Conservation (phyloP, 1,140 invertebrate genomes). For the Atta cephalotes region DNA sequence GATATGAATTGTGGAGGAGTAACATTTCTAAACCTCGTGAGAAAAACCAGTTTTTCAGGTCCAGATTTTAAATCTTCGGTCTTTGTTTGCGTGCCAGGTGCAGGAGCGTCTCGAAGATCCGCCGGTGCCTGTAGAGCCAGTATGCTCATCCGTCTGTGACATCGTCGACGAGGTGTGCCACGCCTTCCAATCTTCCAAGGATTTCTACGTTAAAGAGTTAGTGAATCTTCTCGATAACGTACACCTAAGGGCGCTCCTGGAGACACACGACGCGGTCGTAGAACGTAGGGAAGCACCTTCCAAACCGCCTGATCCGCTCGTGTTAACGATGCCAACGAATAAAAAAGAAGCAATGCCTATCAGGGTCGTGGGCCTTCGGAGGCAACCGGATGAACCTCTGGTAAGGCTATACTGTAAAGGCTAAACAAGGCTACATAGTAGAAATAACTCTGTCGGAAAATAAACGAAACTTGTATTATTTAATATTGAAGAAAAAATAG, state of each 20-base stretch:
- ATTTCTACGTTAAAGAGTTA: slow-evolving; percentile 79
- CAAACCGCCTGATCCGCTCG: slow-evolving; percentile 46
- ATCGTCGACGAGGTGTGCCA: slow-evolving; percentile 80
- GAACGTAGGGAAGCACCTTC: slow-evolving; percentile 79
- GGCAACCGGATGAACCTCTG: slow-evolving; percentile 95
- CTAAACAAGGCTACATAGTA: not conserved
- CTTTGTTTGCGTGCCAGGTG: slow-evolving; percentile 74
- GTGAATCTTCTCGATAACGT: slow-evolving; percentile 79
- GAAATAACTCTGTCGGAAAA: not conserved
- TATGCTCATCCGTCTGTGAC: slow-evolving; percentile 81
- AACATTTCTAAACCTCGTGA: not conserved
- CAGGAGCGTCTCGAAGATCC: slow-evolving; percentile 83
- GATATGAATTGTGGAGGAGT: not conserved
- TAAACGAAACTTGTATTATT: not conserved
- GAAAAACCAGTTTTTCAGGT: slow-evolving; percentile 59
- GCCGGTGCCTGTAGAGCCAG: slow-evolving; percentile 80
- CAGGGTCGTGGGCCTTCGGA: slow-evolving; percentile 96
- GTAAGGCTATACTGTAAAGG: slow-evolving; percentile 85
- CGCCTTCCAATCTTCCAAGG: slow-evolving; percentile 72
- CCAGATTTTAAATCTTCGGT: not conserved
- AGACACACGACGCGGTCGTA: slow-evolving; percentile 91
- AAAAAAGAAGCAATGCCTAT: slow-evolving; percentile 86
- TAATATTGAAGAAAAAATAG: not conserved
- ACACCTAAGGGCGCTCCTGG: slow-evolving; percentile 86
- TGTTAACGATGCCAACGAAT: slow-evolving; percentile 81